Evolutionary conservation across 1,140 invertebrate genomes (phyloP).

Genomic region (Plodia interpunctella): DNA sequence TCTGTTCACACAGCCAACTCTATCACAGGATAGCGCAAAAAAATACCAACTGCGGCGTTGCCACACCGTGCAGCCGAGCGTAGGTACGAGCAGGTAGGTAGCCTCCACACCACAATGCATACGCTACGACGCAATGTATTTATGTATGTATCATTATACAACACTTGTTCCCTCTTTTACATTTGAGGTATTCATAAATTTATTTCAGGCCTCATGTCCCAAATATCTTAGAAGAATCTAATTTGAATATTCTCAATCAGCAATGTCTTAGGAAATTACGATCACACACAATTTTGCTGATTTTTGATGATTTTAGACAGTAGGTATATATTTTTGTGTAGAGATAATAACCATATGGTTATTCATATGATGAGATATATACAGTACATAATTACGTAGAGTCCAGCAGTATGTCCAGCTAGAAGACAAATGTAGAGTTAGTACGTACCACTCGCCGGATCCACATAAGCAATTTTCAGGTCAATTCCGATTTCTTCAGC

Average conservation of each 20-base stretch:
- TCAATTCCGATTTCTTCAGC: constrained; percentile 58
- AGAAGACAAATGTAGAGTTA: constrained; percentile 1
- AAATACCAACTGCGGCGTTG: constrained; percentile 65
- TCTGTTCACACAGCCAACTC: constrained; percentile 54
- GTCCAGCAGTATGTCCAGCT: constrained; percentile 10
- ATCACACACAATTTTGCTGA: background rate
- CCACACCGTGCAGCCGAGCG: constrained; percentile 64
- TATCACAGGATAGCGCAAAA: constrained; percentile 64
- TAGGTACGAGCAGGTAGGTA: constrained; percentile 66
- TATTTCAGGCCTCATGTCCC: constrained; percentile 56
- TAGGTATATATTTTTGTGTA: constrained; percentile 12
- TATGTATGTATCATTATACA: constrained; percentile 53
- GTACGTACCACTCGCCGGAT: constrained; percentile 57
- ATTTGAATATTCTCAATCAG: constrained; percentile 28
- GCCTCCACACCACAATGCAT: constrained; percentile 53
- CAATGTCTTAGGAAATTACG: background rate
- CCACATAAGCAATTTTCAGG: constrained; percentile 63
- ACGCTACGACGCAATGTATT: constrained; percentile 54
- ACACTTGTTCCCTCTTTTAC: constrained; percentile 56
- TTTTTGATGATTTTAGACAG: too few species aligned
- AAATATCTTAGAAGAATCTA: constrained; percentile 47
- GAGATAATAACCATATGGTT: background rate
- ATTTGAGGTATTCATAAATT: constrained; percentile 32
- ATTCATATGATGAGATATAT: background rate
- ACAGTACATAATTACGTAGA: background rate